Evolutionary conservation across 1,140 invertebrate genomes (phyloP).

Genomic region (Polyergus mexicanus): DNA sequence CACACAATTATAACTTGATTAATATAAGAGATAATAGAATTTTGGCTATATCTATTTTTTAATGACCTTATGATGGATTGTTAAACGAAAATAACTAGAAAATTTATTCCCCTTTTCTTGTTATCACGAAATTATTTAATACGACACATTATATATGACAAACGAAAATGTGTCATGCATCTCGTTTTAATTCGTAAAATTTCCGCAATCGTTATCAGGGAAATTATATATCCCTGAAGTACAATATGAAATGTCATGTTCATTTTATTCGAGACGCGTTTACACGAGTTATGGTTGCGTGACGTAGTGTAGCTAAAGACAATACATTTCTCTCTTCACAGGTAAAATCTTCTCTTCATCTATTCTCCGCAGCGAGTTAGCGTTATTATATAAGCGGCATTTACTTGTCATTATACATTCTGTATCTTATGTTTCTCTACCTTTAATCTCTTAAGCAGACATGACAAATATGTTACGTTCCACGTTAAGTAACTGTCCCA

Average conservation of each 20-base stretch:
- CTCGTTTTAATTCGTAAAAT: not conserved
- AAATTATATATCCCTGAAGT: not conserved
- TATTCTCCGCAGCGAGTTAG: conserved; percentile 45
- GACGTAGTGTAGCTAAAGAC: conserved; percentile 19
- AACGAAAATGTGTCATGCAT: not conserved
- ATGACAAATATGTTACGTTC: conserved; percentile 28
- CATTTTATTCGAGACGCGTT: conserved; percentile 31
- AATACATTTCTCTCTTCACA: conserved; percentile 44
- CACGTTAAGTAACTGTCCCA: conserved; percentile 10
- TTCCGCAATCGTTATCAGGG: not conserved
- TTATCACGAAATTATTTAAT: conserved; percentile 17
- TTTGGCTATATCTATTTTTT: not conserved
- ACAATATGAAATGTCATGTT: conserved; percentile 47
- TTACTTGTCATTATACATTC: conserved; percentile 56
- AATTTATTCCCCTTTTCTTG: not conserved
- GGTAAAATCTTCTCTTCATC: conserved; percentile 51
- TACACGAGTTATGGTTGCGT: conserved; percentile 32
- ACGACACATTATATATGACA: not conserved
- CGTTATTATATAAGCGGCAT: conserved; percentile 47
- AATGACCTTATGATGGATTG: not conserved
- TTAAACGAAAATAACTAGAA: not conserved
- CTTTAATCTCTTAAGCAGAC: conserved; percentile 49
- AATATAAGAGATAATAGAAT: not conserved
- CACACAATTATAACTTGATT: not conserved
- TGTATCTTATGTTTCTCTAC: conserved; percentile 31